phyloP scores from a whole-genome alignment of 2,888 invertebrate genomes.

The Drosophila suboccidentalis region DNA sequence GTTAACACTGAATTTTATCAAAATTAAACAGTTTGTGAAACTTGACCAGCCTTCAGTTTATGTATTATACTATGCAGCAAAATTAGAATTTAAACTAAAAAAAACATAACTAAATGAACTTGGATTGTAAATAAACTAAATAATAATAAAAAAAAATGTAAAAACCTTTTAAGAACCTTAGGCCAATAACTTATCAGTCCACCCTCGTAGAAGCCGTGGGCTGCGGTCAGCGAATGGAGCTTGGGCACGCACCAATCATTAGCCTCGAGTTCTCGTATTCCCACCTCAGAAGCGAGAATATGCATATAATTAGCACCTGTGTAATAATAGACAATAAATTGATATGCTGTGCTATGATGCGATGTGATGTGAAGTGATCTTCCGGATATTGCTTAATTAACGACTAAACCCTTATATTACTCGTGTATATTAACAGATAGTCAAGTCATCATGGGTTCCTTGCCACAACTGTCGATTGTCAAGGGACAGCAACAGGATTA shows the following conservation, averaged over 20 bases:
- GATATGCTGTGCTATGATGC: background rate
- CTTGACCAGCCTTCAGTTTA: no score
- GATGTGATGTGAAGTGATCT: background rate
- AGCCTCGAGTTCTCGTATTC: slow-evolving; percentile 5
- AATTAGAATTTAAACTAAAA: no score
- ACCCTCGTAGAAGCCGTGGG: background rate
- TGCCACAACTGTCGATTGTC: slow-evolving; percentile 91
- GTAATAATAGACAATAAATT: slow-evolving; percentile 16
- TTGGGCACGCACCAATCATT: slow-evolving; percentile 20
- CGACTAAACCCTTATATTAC: background rate
- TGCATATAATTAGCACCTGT: slow-evolving; percentile 32
- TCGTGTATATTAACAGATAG: background rate
- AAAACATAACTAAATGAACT: no score
- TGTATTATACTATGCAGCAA: no score
- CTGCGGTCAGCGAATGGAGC: slow-evolving; percentile 1
- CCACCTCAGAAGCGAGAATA: background rate
- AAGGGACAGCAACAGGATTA: slow-evolving; percentile 88
- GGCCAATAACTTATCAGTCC: background rate
- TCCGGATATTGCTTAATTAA: background rate
- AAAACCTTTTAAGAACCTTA: no score
- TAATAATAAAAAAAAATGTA: no score
- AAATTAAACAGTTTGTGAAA: no score
- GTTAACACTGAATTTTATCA: no score
- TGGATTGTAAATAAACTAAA: background rate
- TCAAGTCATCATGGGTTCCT: slow-evolving; percentile 88